Evolutionary conservation across 92 coral and sea anemone species (phyloP), one percentile per base, ranked within the genome.

Genomic region (Epizoanthus ramosus): DNA sequence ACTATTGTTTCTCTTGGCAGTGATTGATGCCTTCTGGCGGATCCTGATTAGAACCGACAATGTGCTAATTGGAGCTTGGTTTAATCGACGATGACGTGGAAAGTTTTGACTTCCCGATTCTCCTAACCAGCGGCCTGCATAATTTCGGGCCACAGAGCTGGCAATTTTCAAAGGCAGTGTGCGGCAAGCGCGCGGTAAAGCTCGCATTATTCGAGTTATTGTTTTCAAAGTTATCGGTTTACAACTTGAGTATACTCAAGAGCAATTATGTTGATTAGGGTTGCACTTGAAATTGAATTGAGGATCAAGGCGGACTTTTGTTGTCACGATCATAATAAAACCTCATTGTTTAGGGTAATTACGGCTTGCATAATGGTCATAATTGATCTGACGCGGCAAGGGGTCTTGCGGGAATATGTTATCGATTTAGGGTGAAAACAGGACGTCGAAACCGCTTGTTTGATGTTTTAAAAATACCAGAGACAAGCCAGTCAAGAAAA

Each of bases 1-100:
- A 77, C 23, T 22, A 60, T 77, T 77, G 70, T 77, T 77, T 77
- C 41, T 61, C 82, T 77, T 60, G 71, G 70, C 57, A 61, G 66
- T 60, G 69, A 58, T 58, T 58, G n/a, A 76, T 76, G 18, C 7
- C 54, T n/a, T 77, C 71, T 18, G 82, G 57, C 71, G 10, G 43
- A 56, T 21, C 50, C 60, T 77, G 82, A 61, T 77, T 77, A 60
- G 57, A 77, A 60, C 43, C 71, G 67, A 21, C 70, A 41, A 77
- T 77, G 70, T 61, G 82, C 31, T 77, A 77, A 77, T 61, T 77
- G 69, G 82, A 16, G 33, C 82, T 21, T 77, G 10, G 68, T 59
- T 45, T 53, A 18, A 5, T 73, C 15, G 18, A 8, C 31, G 47
- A 73, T 25, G 14, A 15, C 33, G 18, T n/a, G 56, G 12, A 15